Percentiles rank a stretch among this genome's conserved stretches.
These are phyloP conservation scores for Drosophila pseudoananassae DNA, from an alignment of 1,140 invertebrate species.

Conservation along the genomic window DNA sequence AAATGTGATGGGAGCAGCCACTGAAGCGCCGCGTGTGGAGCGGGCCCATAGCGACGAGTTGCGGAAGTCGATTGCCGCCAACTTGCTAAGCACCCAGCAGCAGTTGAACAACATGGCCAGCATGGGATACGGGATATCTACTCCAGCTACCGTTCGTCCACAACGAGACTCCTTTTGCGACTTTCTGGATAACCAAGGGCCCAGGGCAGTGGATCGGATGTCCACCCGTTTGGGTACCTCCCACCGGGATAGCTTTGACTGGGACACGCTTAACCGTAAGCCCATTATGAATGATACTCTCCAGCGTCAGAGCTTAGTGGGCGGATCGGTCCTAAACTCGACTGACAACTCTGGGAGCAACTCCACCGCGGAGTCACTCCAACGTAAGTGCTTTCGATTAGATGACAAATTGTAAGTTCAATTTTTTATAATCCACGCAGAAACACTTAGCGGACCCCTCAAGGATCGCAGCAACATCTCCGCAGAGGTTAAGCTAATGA, in stretches of 20 bases:
- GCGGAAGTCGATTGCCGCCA: conserved; percentile 58
- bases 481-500: conserved; percentile 57
- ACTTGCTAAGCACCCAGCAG: conserved; percentile 34
- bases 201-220: conserved; percentile 56
- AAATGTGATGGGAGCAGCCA: conserved; percentile 19
- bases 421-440: conserved; percentile 11
- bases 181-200: conserved; percentile 67
- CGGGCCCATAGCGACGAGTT: conserved; percentile 54
- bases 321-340: conserved; percentile 22
- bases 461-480: conserved; percentile 72
- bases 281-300: conserved; percentile 28
- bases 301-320: conserved; percentile 29
- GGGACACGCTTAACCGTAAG: conserved; percentile 61
- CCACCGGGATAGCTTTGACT: conserved; percentile 77
- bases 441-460: conserved; percentile 60
- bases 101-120: conserved; percentile 26
- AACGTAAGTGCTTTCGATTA: conserved; percentile 37
- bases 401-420: too few relatives aligned
- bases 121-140: conserved; percentile 14
- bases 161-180: conserved; percentile 79
- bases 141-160: conserved; percentile 11
- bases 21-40: conserved; percentile 37
- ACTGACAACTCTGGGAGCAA: conserved; percentile 30
- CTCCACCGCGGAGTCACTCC: conserved; percentile 46
- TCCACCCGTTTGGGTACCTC: conserved; percentile 56